Evolutionary conservation across 2,888 invertebrate species (phyloP).

Genomic region (Rhodophaea formosa): DNA sequence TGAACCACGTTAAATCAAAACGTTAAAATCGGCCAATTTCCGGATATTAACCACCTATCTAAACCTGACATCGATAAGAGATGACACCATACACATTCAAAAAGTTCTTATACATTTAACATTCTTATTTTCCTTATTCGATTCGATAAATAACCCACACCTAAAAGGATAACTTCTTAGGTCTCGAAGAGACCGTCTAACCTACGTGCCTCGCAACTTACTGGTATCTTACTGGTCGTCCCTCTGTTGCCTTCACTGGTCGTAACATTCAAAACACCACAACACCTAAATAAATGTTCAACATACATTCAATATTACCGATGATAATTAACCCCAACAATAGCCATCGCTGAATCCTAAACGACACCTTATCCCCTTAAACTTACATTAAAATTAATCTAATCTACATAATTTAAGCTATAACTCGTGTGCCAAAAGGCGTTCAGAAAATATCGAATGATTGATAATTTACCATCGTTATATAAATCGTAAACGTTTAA

Average conservation of each 20-base stretch:
- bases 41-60: conserved; percentile 73
- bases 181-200: conserved; percentile 63
- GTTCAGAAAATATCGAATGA: conserved; percentile 58
- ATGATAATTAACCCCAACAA: conserved; percentile 69
- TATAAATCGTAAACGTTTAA: conserved; percentile 40
- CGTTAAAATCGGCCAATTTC: conserved; percentile 63
- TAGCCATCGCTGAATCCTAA: conserved; percentile 67
- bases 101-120: conserved; percentile 69
- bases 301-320: conserved; percentile 64
- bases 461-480: conserved; percentile 45
- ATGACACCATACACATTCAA: conserved; percentile 68
- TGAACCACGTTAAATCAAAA: conserved; percentile 64
- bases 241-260: conserved; percentile 55
- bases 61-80: conserved; percentile 66
- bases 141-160: conserved; percentile 77
- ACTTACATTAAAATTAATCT: conserved; percentile 56
- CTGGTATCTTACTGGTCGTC: conserved; percentile 48
- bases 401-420: conserved; percentile 69
- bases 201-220: conserved; percentile 55
- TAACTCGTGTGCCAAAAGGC: conserved; percentile 67
- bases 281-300: conserved; percentile 58
- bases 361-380: conserved; percentile 72
- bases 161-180: conserved; percentile 66
- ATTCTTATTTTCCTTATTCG: conserved; percentile 64
- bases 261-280: conserved; percentile 58